Evolutionary conservation across 2,888 invertebrate genomes (phyloP).

Genomic region (Phalangium opilio): DNA sequence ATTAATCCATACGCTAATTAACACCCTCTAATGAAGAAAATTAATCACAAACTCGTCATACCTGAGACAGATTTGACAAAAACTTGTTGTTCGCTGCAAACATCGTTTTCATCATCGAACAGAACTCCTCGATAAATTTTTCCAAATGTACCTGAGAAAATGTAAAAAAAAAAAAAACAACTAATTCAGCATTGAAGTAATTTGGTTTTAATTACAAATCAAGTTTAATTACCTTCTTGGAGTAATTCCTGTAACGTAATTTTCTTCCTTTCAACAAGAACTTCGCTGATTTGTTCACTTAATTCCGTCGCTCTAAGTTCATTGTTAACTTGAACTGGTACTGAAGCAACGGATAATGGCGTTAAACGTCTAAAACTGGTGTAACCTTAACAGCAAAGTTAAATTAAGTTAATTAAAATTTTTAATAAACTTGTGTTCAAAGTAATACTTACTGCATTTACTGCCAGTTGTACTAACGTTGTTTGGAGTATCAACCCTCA

Average conservation of each 20-base stretch:
- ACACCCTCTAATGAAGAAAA: conserved; percentile 24
- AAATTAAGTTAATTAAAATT: background rate
- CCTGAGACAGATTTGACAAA: conserved; percentile 74
- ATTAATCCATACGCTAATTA: background rate
- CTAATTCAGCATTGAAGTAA: background rate
- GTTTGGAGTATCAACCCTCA: conserved; percentile 39
- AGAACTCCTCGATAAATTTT: conserved; percentile 62
- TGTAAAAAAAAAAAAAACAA: background rate
- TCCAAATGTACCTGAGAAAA: conserved; percentile 56
- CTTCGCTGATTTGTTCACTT: conserved; percentile 51
- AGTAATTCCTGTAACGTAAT: conserved; percentile 29
- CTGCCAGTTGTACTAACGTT: conserved; percentile 27
- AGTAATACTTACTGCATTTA: conserved; percentile 14
- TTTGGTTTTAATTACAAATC: background rate
- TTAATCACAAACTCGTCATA: conserved; percentile 27
- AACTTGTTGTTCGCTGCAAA: conserved; percentile 53
- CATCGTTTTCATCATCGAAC: conserved; percentile 39
- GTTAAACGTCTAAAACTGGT: conserved; percentile 24
- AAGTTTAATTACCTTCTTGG: conserved; percentile 27
- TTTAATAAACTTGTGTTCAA: background rate
- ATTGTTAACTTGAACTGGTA: conserved; percentile 22
- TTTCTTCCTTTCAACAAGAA: conserved; percentile 47
- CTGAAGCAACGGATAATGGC: conserved; percentile 10
- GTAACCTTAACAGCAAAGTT: conserved; percentile 17
- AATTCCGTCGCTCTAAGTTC: conserved; percentile 21